A percentile compares a stretch with the other conserved stretches of the same genome.
Evolutionary conservation across 1,140 invertebrate genomes (phyloP).

Genomic region (Drosophila ironensis): DNA sequence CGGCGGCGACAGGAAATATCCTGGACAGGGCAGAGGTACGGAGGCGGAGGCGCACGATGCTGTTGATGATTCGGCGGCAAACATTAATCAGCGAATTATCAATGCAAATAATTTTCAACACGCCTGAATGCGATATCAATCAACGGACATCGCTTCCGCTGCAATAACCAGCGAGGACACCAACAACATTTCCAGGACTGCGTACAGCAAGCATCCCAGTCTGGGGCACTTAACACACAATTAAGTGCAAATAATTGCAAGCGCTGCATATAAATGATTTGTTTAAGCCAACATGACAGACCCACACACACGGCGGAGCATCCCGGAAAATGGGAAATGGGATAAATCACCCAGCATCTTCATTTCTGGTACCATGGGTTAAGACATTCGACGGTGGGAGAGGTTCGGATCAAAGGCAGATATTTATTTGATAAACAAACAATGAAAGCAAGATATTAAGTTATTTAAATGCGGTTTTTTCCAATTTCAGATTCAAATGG

Average conservation of each 20-base stretch:
- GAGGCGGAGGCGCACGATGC: neutral
- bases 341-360: constrained; percentile 56
- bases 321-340: constrained; percentile 8
- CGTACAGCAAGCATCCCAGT: constrained; percentile 30
- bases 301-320: constrained; percentile 8
- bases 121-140: constrained; percentile 79
- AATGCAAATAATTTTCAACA: constrained; percentile 81
- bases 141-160: constrained; percentile 73
- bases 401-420: too few relatives aligned
- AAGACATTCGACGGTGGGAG: neutral
- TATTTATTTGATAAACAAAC: too few relatives aligned
- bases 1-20: constrained; percentile 55
- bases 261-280: constrained; percentile 79
- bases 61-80: constrained; percentile 54
- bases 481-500: too few relatives aligned
- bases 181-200: constrained; percentile 19
- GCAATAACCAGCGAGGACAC: constrained; percentile 45
- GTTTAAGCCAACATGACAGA: constrained; percentile 73
- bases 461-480: too few relatives aligned
- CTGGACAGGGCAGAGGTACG: neutral
- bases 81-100: constrained; percentile 80
- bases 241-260: constrained; percentile 80
- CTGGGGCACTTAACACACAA: constrained; percentile 78
- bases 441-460: too few relatives aligned
- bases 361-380: constrained; percentile 22